Percentiles rank a stretch among this genome's conserved stretches.
Conservation (phyloP, 2,113 vertebrate species). For the Ceyx margarethae region DNA sequence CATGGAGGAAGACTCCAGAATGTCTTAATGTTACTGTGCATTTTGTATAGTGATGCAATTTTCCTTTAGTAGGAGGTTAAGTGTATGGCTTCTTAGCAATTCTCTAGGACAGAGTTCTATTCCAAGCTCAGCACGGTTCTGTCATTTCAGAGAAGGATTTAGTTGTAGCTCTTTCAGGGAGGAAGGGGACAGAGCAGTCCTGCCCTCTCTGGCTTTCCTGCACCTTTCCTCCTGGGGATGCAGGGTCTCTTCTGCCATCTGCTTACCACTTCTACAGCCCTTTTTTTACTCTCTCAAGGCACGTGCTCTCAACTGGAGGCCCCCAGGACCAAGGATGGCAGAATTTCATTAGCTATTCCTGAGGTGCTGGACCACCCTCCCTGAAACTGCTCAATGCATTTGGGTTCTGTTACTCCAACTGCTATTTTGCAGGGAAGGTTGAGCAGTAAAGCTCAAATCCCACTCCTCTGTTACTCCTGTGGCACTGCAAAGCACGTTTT, state of each 20-base stretch:
- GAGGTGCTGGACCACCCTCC: background rate
- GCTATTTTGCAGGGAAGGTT: background rate
- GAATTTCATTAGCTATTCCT: background rate
- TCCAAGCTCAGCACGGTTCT: background rate
- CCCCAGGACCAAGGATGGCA: background rate
- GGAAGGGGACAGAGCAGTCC: fast-evolving
- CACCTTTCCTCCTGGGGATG: background rate
- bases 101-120: background rate
- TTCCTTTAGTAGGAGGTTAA: background rate
- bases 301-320: background rate
- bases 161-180: background rate
- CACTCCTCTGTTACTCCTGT: background rate
- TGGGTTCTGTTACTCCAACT: background rate
- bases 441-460: background rate
- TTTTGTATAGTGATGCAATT: background rate
- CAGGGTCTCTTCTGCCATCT: background rate
- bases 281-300: background rate
- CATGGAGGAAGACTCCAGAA: background rate
- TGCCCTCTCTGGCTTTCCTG: background rate
- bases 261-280: background rate
- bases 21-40: background rate
- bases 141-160: background rate
- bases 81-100: background rate
- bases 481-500: background rate
- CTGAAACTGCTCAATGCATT: background rate